phyloP scores from a whole-genome alignment of 2,797 vertebrate genomes.

The Enoplosus armatus region DNA sequence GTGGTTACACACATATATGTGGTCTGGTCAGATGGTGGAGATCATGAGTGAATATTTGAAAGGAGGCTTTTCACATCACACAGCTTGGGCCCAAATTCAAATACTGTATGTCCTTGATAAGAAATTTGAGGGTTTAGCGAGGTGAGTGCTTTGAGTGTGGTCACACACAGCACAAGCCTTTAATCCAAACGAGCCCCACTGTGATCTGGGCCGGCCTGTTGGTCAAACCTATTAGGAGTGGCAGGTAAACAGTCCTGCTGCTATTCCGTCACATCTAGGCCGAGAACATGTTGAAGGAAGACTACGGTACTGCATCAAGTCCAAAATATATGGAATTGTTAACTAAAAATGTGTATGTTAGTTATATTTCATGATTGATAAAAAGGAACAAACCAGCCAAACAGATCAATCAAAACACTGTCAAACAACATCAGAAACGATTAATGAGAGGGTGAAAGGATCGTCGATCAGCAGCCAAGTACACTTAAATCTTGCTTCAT shows the following conservation, averaged over 20 bases:
- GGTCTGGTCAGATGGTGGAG: conserved; percentile 26
- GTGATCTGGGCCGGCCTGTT: conserved; percentile 47
- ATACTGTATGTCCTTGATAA: conserved; percentile 34
- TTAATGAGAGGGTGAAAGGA: conserved; percentile 23
- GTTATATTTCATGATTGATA: neutral
- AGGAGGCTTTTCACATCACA: conserved; percentile 35
- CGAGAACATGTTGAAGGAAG: conserved; percentile 1
- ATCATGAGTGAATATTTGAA: conserved; percentile 43
- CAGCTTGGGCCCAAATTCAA: conserved; percentile 26
- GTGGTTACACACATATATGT: conserved; percentile 2
- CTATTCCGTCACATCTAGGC: conserved; percentile 14
- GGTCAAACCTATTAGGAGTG: conserved; percentile 58
- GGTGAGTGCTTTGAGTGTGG: conserved; percentile 41
- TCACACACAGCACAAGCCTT: conserved; percentile 45
- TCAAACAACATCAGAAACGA: conserved; percentile 23
- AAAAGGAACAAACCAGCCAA: neutral
- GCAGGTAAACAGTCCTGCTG: conserved; percentile 50
- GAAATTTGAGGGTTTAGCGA: conserved; percentile 36
- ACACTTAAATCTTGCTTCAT: conserved; percentile 27
- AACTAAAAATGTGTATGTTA: neutral
- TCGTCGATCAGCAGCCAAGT: conserved; percentile 6
- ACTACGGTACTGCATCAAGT: neutral
- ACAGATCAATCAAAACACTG: conserved; percentile 2
- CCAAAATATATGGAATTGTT: neutral
- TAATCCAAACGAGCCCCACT: conserved; percentile 58